Conservation (phyloP, 2,888 invertebrate genomes). For the Athripsodes cinereus region DNA sequence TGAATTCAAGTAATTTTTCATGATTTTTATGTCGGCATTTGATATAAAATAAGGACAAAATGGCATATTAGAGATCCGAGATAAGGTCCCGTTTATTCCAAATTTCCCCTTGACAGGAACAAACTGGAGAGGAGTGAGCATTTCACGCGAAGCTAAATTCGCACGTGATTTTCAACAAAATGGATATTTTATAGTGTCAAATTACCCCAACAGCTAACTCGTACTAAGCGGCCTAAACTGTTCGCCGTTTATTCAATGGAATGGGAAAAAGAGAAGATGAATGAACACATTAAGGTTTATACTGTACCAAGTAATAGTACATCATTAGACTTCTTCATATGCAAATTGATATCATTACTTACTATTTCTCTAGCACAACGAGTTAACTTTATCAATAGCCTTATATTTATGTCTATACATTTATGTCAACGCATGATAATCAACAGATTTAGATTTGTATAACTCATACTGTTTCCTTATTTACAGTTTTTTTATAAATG, state of each 20-base stretch:
- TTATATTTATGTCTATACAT: too few species aligned
- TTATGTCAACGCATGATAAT: too few species aligned
- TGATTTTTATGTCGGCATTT: neutral
- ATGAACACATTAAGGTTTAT: constrained; percentile 1
- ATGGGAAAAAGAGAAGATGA: neutral
- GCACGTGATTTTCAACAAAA: constrained; percentile 16
- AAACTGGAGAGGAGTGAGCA: neutral
- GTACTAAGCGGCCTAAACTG: neutral
- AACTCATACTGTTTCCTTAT: too few species aligned
- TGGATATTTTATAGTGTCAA: constrained; percentile 20
- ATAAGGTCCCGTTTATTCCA: neutral
- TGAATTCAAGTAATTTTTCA: neutral
- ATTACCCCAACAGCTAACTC: constrained; percentile 3
- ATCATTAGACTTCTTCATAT: too few species aligned
- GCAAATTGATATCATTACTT: too few species aligned
- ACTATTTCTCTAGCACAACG: too few species aligned
- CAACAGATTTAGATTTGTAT: too few species aligned
- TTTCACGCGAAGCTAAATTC: constrained; percentile 2
- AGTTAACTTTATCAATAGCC: too few species aligned
- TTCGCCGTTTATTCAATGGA: neutral
- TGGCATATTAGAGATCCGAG: neutral
- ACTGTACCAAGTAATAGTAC: neutral
- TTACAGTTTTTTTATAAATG: too few species aligned
- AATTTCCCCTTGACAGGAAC: constrained; percentile 1
- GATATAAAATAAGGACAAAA: neutral